Percentiles rank a stretch among this genome's conserved stretches.
These are phyloP conservation scores for Rhincodon typus DNA, from an alignment of 2,797 vertebrate genomes.

Conservation along the genomic window DNA sequence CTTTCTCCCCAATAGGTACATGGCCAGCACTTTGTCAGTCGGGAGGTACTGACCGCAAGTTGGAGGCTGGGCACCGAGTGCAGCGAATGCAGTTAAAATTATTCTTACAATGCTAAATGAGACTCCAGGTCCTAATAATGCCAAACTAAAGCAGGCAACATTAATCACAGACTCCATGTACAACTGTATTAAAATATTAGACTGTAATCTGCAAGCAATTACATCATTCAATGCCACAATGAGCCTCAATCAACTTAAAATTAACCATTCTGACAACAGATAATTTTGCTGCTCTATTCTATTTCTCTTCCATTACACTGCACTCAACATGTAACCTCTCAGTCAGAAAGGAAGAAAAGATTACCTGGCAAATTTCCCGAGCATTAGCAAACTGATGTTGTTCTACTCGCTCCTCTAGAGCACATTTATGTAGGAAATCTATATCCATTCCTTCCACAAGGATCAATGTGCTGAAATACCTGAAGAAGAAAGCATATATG, in stretches of 20 bases:
- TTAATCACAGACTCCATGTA: neutral
- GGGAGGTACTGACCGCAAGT: too few relatives aligned
- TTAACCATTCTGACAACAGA: neutral
- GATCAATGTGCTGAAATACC: conserved; percentile 87
- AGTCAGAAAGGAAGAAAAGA: neutral
- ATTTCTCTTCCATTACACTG: neutral
- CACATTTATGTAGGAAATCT: conserved; percentile 87
- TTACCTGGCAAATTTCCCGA: conserved; percentile 74
- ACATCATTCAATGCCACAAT: neutral
- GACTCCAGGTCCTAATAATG: too few relatives aligned
- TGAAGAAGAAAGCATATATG: conserved; percentile 45
- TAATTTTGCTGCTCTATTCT: neutral
- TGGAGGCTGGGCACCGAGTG: too few relatives aligned
- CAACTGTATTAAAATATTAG: neutral
- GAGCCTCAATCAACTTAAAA: neutral
- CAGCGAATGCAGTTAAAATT: too few relatives aligned
- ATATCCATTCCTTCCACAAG: conserved; percentile 95
- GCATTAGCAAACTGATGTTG: conserved; percentile 79
- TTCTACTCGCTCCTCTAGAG: conserved; percentile 80
- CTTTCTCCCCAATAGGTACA: too few relatives aligned
- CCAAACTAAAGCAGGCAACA: too few relatives aligned
- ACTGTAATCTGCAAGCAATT: neutral
- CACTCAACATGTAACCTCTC: neutral
- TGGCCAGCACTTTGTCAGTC: too few relatives aligned
- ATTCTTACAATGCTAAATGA: too few relatives aligned